Base-by-base conservation (phyloP, 1,140 invertebrate genomes). In the Cyclina sinensis region DNA sequence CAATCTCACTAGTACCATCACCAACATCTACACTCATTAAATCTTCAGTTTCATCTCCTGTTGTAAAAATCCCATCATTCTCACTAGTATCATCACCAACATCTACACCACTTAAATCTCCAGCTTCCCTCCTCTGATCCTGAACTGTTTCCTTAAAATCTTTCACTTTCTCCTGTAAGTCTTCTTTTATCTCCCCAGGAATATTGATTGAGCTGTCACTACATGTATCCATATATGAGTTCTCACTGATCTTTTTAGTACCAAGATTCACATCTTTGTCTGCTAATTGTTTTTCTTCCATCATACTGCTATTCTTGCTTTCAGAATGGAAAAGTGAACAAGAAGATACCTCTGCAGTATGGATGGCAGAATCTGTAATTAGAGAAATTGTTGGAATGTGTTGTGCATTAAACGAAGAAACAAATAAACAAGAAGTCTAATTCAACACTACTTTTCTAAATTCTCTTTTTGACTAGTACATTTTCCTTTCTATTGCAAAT, bases 11-110 rank as follows among this genome's bases (percentile, higher is more conserved):
- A n/a, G n/a, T n/a, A n/a, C n/a, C n/a, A n/a, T n/a, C n/a, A n/a
- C n/a, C n/a, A n/a, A n/a, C n/a, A n/a, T n/a, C n/a, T n/a, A n/a
- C 27, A 18, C 48, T 78, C 7, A 78, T 46, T 57, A 78, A 78
- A 54, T 78, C 46, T 37, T 78, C 74, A 9, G 43, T 48, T 30
- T 78, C 74, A 9, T 78, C 74, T 39, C 18, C n/a, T n/a, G n/a
- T n/a, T n/a, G n/a, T n/a, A n/a, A n/a, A n/a, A n/a, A n/a, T n/a
- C n/a, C n/a, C n/a, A n/a, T 51, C 9, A 18, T 51, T 51, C 48
- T 9, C 48, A 51, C 48, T 51, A 18, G 48, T 51, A 9, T 11
- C 48, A 51, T 11, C 48, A 51, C 18, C 18, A 51, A 11, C 9
- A 51, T 9, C 9, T 18, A 51, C 9, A 18, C 18, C 18, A 11